Evolutionary conservation across 1,140 invertebrate genomes (phyloP).

Genomic region (Prorops nasuta): DNA sequence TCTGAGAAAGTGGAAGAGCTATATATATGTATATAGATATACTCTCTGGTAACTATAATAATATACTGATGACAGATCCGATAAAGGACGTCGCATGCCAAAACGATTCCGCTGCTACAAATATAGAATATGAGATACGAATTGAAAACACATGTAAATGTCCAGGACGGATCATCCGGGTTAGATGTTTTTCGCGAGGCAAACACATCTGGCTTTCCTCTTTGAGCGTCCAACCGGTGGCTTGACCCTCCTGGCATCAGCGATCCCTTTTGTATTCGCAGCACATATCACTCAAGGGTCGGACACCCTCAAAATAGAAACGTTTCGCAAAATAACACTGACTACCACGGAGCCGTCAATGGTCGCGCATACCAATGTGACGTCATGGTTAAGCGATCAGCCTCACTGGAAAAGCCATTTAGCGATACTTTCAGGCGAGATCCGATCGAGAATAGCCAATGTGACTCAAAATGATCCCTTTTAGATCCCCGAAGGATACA

Average conservation of each 20-base stretch:
- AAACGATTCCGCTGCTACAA: too few species aligned
- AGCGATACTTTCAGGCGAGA: conserved; percentile 5
- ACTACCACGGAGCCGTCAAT: conserved; percentile 42
- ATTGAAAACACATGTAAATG: conserved; percentile 53
- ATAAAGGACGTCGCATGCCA: too few species aligned
- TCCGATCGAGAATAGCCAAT: conserved; percentile 6
- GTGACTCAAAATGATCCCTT: too few species aligned
- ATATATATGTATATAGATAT: too few species aligned
- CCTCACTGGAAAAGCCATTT: conserved; percentile 9
- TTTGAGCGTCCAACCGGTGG: too few species aligned
- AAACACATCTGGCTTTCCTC: conserved; percentile 21
- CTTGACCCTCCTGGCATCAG: conserved; percentile 21
- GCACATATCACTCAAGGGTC: conserved; percentile 53
- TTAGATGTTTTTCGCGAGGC: conserved; percentile 12
- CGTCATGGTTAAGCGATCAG: conserved; percentile 18
- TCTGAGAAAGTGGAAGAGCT: too few species aligned
- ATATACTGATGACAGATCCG: too few species aligned
- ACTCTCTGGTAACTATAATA: too few species aligned
- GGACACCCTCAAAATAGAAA: conserved; percentile 52
- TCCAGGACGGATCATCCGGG: conserved; percentile 13
- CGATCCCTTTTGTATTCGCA: conserved; percentile 45
- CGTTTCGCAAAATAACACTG: conserved; percentile 51
- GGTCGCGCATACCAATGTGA: conserved; percentile 43
- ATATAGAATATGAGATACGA: too few species aligned
- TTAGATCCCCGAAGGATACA: too few species aligned